Conservation (phyloP, 2,888 invertebrate genomes). For the Papilio elwesi region DNA sequence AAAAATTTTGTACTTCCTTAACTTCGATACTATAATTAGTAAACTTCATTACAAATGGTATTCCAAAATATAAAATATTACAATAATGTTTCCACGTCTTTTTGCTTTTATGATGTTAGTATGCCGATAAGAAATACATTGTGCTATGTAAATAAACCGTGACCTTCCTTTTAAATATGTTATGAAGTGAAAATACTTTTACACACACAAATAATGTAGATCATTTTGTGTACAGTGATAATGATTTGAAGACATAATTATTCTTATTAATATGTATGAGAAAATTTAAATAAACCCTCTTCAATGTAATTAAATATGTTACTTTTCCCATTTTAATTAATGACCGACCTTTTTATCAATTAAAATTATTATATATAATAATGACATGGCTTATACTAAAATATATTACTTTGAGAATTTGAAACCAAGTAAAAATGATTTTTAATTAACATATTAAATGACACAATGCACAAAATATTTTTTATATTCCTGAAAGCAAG, state of each 20-base stretch:
- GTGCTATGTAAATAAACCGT: neutral
- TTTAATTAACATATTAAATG: neutral
- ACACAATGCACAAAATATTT: neutral
- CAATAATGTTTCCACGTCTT: too few species aligned
- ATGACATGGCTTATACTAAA: neutral
- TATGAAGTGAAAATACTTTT: neutral
- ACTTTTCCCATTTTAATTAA: neutral
- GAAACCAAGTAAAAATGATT: neutral
- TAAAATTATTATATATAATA: neutral
- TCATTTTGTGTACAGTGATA: neutral
- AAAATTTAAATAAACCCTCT: neutral
- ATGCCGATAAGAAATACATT: too few species aligned
- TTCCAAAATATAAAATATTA: too few species aligned
- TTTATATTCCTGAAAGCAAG: neutral
- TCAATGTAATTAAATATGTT: conserved; percentile 5
- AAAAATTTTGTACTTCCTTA: too few species aligned
- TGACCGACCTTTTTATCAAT: neutral
- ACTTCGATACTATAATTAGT: too few species aligned
- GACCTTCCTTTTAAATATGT: neutral
- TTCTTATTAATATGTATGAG: neutral
- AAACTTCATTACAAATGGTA: too few species aligned
- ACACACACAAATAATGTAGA: neutral
- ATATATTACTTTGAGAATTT: neutral
- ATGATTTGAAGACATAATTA: neutral
- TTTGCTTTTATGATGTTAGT: too few species aligned